Percentiles rank a stretch among this genome's conserved stretches.
Evolutionary conservation across 2,888 invertebrate genomes (phyloP).

Genomic region (Coleophora deauratella): DNA sequence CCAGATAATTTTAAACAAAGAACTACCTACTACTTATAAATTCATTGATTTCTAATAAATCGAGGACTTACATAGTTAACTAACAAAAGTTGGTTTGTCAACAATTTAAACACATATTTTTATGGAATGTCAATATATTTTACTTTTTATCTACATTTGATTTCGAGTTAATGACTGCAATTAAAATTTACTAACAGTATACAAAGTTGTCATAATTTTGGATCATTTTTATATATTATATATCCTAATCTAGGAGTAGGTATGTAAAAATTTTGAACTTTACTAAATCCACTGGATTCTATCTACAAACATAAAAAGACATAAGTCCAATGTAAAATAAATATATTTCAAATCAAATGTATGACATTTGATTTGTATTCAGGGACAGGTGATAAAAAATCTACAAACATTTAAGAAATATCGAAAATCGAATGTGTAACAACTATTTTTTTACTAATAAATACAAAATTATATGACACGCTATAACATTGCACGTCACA

Average conservation of each 20-base stretch:
- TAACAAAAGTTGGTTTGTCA: no score
- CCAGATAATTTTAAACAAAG: no score
- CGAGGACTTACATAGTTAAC: no score
- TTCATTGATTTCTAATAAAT: no score
- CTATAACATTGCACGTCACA: constrained; percentile 39
- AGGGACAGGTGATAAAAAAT: constrained; percentile 71
- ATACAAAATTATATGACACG: constrained; percentile 43
- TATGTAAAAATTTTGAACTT: constrained; percentile 29
- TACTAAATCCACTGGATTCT: constrained; percentile 60
- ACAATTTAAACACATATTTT: constrained; percentile 66
- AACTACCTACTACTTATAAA: no score
- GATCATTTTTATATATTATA: constrained; percentile 39
- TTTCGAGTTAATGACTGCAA: constrained; percentile 61
- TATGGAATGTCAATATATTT: constrained; percentile 75
- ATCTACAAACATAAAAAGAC: constrained; percentile 73
- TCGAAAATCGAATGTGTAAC: constrained; percentile 68
- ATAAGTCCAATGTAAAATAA: constrained; percentile 70
- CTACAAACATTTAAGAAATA: constrained; percentile 71
- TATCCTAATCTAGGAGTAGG: constrained; percentile 30
- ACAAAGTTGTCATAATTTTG: constrained; percentile 46
- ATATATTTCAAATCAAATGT: constrained; percentile 74
- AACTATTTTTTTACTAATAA: constrained; percentile 62
- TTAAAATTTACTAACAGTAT: constrained; percentile 62
- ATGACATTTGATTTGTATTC: constrained; percentile 70
- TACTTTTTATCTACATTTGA: constrained; percentile 68